Percentiles rank a stretch among this genome's conserved stretches.
Conservation (phyloP, 2,888 invertebrate genomes). For the Furcula furcula region DNA sequence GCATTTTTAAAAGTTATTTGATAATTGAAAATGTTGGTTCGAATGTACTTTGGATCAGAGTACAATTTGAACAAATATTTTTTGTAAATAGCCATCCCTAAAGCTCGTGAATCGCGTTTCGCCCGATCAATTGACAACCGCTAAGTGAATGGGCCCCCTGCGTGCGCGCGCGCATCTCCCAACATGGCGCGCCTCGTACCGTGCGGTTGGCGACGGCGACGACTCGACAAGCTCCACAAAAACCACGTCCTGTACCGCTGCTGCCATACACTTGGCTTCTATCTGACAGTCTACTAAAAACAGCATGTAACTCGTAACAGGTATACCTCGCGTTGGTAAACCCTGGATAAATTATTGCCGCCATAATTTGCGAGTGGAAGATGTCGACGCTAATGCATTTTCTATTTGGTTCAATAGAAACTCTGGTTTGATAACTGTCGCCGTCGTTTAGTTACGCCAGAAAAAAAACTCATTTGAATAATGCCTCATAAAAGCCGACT, state of each 20-base stretch:
- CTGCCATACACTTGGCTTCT: constrained; percentile 14
- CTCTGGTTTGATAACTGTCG: background rate
- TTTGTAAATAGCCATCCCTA: constrained; percentile 40
- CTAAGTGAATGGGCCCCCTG: constrained; percentile 66
- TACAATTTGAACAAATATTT: no score
- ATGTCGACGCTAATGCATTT: constrained; percentile 17
- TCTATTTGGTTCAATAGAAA: constrained; percentile 6
- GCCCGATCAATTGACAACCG: constrained; percentile 63
- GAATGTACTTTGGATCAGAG: no score
- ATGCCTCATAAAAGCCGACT: background rate
- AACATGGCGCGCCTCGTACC: constrained; percentile 39
- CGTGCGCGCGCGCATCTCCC: constrained; percentile 42
- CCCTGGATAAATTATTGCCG: constrained; percentile 23
- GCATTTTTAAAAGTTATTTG: no score
- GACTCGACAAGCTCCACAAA: constrained; percentile 38
- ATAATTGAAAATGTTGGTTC: no score
- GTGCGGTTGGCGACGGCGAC: constrained; percentile 25
- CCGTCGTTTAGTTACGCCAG: no score
- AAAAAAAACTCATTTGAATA: background rate
- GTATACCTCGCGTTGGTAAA: constrained; percentile 13
- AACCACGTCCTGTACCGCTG: constrained; percentile 28
- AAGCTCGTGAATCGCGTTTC: constrained; percentile 42
- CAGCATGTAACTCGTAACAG: constrained; percentile 22
- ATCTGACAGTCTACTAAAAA: constrained; percentile 7
- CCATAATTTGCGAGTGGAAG: constrained; percentile 25